phyloP scores from a whole-genome alignment of 2,113 vertebrate genomes.

The Puntigrus tetrazona region DNA sequence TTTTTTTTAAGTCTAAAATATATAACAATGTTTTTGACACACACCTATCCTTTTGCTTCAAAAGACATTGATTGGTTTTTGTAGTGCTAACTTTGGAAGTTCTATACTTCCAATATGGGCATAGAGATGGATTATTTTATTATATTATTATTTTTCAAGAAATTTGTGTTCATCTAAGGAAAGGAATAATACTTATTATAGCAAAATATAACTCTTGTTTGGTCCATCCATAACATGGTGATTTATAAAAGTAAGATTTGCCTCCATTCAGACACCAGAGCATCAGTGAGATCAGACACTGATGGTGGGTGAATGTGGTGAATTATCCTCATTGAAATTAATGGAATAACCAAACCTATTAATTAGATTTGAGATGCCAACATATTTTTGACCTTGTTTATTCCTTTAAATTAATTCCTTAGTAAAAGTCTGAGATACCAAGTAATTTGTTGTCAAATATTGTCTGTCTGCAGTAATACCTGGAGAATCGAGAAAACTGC shows the following conservation, averaged over 20 bases:
- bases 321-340: not conserved
- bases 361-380: not conserved
- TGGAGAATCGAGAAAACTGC: not conserved
- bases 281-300: not conserved
- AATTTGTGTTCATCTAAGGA: too few species aligned
- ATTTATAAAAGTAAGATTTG: not conserved
- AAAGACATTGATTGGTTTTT: not conserved
- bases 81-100: too few species aligned
- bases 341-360: not conserved
- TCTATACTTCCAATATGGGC: too few species aligned
- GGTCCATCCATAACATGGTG: not conserved
- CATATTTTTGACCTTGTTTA: not conserved
- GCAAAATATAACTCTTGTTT: not conserved
- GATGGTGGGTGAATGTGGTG: not conserved
- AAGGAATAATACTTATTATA: not conserved
- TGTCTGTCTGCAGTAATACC: constrained; percentile 18
- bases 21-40: too few species aligned
- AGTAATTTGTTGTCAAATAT: not conserved
- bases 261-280: not conserved
- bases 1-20: too few species aligned
- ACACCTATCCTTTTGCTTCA: not conserved
- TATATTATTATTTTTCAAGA: too few species aligned
- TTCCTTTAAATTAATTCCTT: not conserved
- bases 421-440: not conserved
- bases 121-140: too few species aligned